Conservation (phyloP, 2,888 invertebrate species). For the Trissolcus japonicus region DNA sequence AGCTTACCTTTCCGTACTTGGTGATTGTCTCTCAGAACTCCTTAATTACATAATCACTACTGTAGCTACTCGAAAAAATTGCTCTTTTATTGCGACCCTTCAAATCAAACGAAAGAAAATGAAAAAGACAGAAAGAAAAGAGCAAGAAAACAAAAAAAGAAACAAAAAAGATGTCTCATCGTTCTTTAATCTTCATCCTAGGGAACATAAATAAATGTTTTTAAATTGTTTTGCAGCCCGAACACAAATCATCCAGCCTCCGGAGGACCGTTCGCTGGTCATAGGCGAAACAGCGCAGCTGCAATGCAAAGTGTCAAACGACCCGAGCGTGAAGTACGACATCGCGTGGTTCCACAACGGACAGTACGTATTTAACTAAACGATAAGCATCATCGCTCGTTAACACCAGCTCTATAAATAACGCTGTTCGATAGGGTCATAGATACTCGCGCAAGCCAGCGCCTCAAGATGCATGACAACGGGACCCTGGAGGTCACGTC, state of each 20-base stretch:
- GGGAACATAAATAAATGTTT: too few relatives aligned
- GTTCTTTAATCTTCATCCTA: too few relatives aligned
- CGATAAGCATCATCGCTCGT: conserved; percentile 6
- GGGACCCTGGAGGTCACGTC: conserved; percentile 93
- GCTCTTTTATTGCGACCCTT: too few relatives aligned
- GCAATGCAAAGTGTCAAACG: conserved; percentile 95
- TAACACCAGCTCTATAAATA: conserved; percentile 11
- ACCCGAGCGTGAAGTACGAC: conserved; percentile 90
- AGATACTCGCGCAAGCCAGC: conserved; percentile 81
- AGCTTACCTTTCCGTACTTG: conserved; percentile 88
- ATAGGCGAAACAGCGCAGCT: conserved; percentile 94
- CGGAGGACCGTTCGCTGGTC: conserved; percentile 92
- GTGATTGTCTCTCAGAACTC: conserved; percentile 77
- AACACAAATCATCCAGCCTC: conserved; percentile 95
- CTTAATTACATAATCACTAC: conserved; percentile 6
- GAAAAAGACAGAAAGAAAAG: too few relatives aligned
- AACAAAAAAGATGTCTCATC: too few relatives aligned
- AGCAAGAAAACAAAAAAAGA: too few relatives aligned
- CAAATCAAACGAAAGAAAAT: too few relatives aligned
- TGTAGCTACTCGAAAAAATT: background rate
- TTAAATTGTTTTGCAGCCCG: conserved; percentile 81
- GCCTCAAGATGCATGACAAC: conserved; percentile 86
- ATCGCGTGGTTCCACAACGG: conserved; percentile 93
- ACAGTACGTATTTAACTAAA: conserved; percentile 79
- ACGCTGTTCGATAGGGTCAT: conserved; percentile 75